Conservation (phyloP, 2,888 invertebrate species). For the Chesias legatella region DNA sequence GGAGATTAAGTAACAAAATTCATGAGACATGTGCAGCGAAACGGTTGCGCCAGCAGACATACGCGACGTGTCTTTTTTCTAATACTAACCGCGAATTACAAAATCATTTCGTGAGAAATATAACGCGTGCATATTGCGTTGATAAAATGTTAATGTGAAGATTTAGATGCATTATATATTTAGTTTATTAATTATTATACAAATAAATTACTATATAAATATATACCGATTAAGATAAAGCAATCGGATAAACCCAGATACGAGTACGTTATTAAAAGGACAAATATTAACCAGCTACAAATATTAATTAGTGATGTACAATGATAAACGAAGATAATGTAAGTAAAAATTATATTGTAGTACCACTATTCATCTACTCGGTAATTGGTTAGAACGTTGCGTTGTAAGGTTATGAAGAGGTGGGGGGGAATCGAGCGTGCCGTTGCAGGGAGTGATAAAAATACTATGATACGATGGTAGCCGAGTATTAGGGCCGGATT, state of each 20-base stretch:
- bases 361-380: constrained; percentile 17
- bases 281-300: constrained; percentile 9
- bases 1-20: constrained; percentile 31
- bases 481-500: constrained; percentile 69
- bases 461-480: constrained; percentile 60
- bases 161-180: no score
- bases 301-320: constrained; percentile 14
- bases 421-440: constrained; percentile 35
- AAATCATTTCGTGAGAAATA: constrained; percentile 32
- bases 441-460: constrained; percentile 63
- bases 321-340: constrained; percentile 4
- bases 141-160: constrained; percentile 1
- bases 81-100: constrained; percentile 29
- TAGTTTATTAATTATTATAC: no score
- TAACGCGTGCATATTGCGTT: constrained; percentile 18
- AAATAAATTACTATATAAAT: no score
- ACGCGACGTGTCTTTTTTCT: constrained; percentile 43
- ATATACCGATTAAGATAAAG: constrained; percentile 22
- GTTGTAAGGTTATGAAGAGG: constrained; percentile 33
- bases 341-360: constrained; percentile 8
- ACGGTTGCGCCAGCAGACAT: constrained; percentile 36
- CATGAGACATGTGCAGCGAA: constrained; percentile 28
- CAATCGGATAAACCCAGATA: constrained; percentile 19
- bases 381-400: constrained; percentile 26
- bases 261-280: constrained; percentile 16